Base-by-base conservation (phyloP, 1,140 invertebrate species). In the Batillaria attramentaria region DNA sequence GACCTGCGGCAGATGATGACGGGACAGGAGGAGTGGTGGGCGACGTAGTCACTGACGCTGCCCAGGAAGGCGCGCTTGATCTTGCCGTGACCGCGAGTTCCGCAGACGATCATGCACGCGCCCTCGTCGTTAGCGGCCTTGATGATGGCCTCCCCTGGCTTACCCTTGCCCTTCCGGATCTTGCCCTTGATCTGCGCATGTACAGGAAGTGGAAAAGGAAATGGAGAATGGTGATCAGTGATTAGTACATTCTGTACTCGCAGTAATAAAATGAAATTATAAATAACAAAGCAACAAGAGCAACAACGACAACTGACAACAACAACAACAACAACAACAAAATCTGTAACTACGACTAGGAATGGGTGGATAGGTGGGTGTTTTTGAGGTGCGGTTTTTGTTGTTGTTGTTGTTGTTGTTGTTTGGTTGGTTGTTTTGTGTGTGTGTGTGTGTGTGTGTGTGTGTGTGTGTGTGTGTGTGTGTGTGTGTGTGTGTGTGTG, bases 1-100 rank as follows among this genome's bases (percentile, higher is more conserved):
- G 77, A 75, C 33, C 75, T 65, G 24, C 80, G 77, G 46, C 80
- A 84, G 41, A 83, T 83, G 50, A 85, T 80, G 54, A 85, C 84
- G 6, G 84, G 84, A 24, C 77, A 74, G 41, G 50, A 43, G 39
- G 84, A 74, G 72, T 85, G 82, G 72, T 85, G 84, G 8, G 78
- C 78, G 2, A 85, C 84, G 70, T 85, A 85, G 57, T 85, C 84
- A 70, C 84, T 85, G 60, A 85, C 84, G 70, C 84, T 85, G 42
- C 80, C 82, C 41, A 85, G 57, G 73, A 85, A 81, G 18, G 81
- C 77, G 3, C 84, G 78, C 70, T 82, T 80, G 69, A 85, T 78
- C 43, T 80, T 83, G 72, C 82, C 79, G 33, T 80, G 79, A 8
- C 84, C 81, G 6, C 84, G 76, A 2, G 78, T 83, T n/a, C 84